Conservation (phyloP, 2,797 vertebrate species). For the Thunnus albacares region DNA sequence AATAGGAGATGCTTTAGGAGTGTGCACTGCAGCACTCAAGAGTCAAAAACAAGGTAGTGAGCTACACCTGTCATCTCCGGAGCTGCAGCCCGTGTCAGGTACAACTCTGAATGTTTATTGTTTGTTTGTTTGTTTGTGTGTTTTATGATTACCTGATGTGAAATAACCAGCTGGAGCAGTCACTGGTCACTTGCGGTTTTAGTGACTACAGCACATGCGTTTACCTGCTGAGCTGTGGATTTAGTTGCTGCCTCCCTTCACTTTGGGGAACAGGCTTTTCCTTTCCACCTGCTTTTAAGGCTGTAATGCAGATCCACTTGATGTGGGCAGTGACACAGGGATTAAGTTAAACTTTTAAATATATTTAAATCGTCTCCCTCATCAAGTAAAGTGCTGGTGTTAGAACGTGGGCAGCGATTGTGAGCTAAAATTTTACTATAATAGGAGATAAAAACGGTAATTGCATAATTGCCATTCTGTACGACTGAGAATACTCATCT, state of each 20-base stretch:
- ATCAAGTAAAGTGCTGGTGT: slow-evolving; percentile 10
- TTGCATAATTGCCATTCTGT: not conserved
- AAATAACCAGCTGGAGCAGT: slow-evolving; percentile 9
- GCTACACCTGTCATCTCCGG: slow-evolving; percentile 29
- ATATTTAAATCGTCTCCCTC: slow-evolving; percentile 13
- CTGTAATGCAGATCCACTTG: slow-evolving; percentile 31
- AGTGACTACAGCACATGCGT: slow-evolving; percentile 20
- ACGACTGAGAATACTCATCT: not conserved
- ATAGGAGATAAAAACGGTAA: slow-evolving; percentile 2
- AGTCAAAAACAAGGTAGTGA: slow-evolving; percentile 33
- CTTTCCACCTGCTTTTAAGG: slow-evolving; percentile 28
- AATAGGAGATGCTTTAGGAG: slow-evolving; percentile 44
- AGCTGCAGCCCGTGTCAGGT: slow-evolving; percentile 42
- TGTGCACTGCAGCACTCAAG: slow-evolving; percentile 70
- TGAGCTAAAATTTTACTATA: not conserved
- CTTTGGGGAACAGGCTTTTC: slow-evolving; percentile 10
- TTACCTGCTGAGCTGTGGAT: slow-evolving; percentile 46
- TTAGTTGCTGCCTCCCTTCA: slow-evolving; percentile 37
- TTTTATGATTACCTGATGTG: slow-evolving; percentile 3
- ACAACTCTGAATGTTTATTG: slow-evolving; percentile 3
- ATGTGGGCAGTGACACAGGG: slow-evolving; percentile 7
- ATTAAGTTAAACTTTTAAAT: slow-evolving; percentile 21
- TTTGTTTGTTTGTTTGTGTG: too few species aligned
- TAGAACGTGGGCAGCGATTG: not conserved
- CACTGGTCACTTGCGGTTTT: slow-evolving; percentile 24